These are phyloP conservation scores for Tauraco erythrolophus DNA, from an alignment of 2,113 vertebrate genomes.

Conservation along the genomic window DNA sequence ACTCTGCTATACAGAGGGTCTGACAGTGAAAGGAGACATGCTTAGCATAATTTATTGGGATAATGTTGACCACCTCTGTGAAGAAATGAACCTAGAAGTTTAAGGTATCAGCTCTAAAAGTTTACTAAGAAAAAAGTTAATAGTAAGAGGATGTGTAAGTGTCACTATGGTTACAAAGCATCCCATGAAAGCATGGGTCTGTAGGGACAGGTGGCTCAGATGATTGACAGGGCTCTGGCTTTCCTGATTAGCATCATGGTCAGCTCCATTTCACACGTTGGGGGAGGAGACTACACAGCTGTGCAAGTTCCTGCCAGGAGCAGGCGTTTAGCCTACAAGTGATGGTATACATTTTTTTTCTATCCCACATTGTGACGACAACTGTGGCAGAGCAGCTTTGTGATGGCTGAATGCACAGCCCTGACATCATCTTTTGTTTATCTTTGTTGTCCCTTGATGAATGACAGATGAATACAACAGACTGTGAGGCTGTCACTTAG, in stretches of 20 bases:
- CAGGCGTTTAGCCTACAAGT: neutral
- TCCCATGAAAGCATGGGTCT: neutral
- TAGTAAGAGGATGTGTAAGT: neutral
- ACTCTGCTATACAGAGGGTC: neutral
- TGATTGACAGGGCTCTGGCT: neutral
- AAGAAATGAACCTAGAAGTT: neutral
- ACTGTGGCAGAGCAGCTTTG: neutral
- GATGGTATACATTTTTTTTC: neutral
- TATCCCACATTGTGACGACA: neutral
- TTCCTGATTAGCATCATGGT: rapidly evolving
- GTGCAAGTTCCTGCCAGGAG: neutral
- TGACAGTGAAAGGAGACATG: neutral
- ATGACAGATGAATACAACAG: neutral
- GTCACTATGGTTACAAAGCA: neutral
- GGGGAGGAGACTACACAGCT: neutral
- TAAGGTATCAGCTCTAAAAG: neutral
- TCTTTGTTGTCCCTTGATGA: neutral
- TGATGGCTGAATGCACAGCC: neutral
- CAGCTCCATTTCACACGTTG: neutral
- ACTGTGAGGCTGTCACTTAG: neutral
- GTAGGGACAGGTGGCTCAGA: neutral
- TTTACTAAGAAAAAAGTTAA: neutral
- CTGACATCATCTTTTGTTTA: neutral
- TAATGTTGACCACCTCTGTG: neutral
- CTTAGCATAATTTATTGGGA: neutral